Percentiles rank a stretch among this genome's conserved stretches.
Evolutionary conservation across 1,140 invertebrate genomes (phyloP).

Genomic region (Leptopilina clavipes): DNA sequence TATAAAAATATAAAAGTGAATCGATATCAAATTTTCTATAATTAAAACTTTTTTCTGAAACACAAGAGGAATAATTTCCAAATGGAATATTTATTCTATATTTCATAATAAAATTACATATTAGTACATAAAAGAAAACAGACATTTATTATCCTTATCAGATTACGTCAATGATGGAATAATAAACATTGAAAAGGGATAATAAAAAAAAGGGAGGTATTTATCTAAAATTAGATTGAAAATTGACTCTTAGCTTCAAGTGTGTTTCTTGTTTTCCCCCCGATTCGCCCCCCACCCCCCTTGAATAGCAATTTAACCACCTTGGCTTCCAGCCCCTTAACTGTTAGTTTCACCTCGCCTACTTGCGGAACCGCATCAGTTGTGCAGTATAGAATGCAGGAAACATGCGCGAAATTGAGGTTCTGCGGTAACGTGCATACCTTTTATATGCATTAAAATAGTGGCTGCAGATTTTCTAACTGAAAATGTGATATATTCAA

Average conservation of each 20-base stretch:
- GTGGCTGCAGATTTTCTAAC: background rate
- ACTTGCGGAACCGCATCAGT: slow-evolving; percentile 14
- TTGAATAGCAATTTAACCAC: slow-evolving; percentile 9
- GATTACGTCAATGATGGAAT: background rate
- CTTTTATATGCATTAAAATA: slow-evolving; percentile 7
- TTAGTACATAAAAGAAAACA: too few relatives aligned
- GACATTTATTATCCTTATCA: background rate
- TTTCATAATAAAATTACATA: too few relatives aligned
- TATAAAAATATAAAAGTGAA: too few relatives aligned
- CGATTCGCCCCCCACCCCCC: background rate
- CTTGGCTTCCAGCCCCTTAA: slow-evolving; percentile 3
- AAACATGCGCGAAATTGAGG: slow-evolving; percentile 18
- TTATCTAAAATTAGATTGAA: background rate
- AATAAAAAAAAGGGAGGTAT: background rate
- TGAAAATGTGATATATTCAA: background rate
- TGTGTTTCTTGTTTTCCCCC: slow-evolving; percentile 10
- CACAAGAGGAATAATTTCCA: too few relatives aligned
- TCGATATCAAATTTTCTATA: too few relatives aligned
- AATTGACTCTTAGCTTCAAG: slow-evolving; percentile 12
- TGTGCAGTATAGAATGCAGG: slow-evolving; percentile 18
- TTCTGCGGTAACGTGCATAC: slow-evolving; percentile 15
- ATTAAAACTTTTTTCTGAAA: too few relatives aligned
- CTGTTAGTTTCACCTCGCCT: slow-evolving; percentile 11
- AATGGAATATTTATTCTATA: too few relatives aligned
- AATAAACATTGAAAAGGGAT: background rate